Conservation (phyloP, 2,797 vertebrate species). For the Gambusia yucatana region DNA sequence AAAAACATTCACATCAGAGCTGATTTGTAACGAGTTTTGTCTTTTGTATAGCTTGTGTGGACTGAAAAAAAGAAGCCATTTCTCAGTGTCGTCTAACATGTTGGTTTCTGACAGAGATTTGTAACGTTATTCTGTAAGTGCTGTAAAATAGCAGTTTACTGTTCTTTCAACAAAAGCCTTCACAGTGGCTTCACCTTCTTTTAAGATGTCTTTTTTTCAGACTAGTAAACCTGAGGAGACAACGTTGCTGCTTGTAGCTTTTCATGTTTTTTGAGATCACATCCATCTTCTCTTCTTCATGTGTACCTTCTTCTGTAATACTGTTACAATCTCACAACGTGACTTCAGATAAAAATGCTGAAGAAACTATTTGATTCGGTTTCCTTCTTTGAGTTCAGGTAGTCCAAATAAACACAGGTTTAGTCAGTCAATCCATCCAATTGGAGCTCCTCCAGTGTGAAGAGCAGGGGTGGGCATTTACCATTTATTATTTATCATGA, state of each 20-base stretch:
- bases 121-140: background rate
- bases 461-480: too few relatives aligned
- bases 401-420: background rate
- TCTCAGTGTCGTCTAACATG: background rate
- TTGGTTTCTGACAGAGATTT: background rate
- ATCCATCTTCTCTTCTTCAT: constrained; percentile 24
- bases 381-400: constrained; percentile 6
- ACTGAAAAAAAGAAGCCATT: background rate
- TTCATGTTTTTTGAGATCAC: background rate
- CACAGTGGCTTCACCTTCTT: background rate
- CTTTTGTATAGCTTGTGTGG: background rate
- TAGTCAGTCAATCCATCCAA: background rate
- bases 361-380: constrained; percentile 21
- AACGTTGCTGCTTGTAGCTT: background rate
- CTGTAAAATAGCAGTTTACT: constrained; percentile 5
- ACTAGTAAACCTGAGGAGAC: background rate
- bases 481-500: too few relatives aligned
- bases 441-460: too few relatives aligned
- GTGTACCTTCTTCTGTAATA: constrained; percentile 18
- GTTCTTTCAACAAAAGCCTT: background rate
- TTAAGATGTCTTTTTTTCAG: background rate
- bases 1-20: background rate
- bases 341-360: constrained; percentile 51
- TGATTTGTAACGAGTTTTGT: background rate
- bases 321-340: constrained; percentile 50